Evolutionary conservation across 2,888 invertebrate genomes (phyloP), one percentile per base, ranked within the genome.

Genomic region (Phlogophora meticulosa): DNA sequence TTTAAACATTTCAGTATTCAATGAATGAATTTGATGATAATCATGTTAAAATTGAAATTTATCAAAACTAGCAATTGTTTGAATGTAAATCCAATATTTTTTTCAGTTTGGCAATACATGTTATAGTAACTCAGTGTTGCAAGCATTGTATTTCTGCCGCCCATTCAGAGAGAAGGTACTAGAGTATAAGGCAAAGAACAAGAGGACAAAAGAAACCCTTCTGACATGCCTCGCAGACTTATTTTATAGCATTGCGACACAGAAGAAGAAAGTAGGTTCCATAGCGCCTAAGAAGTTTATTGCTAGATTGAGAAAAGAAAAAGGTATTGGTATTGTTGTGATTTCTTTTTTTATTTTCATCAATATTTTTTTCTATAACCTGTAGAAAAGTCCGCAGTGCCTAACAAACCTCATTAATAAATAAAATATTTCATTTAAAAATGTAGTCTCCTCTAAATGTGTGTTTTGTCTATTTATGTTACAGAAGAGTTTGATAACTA

Each of bases 261-360:
- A 99, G 91, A 99, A 99, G 96, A 99, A 99, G 93, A 99, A 99
- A 97, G 98, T 99, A 66, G 99, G 99, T 67, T 99, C 99, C 28
- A 99, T 99, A 90, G 99, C 99, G 59, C 99, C 99, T 82, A 99
- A 99, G 95, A 99, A 99, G 93, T 99, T 99, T 95, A 99, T 99
- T 89, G 99, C 99, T 80, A 97, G 99, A 87, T 96, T 99, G 90
- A 97, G 99, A 87, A 99, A 99, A 96, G 99, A 99, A 96, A 99
- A 99, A 96, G 99, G 98, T 98, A 86, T 84, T 53, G n/a, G 13
- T 36, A 24, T 22, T 32, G 0, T 20, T 1, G 7, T 40, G 2
- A 62, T 51, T 22, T 36, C 11, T 24, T 1, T n/a, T 51, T 22
- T 36, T 15, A 17, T 1, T n/a, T 53, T 13, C 2, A 1, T 13